A percentile compares a stretch with the other conserved stretches of the same genome.
These are phyloP conservation scores for Cladopsammia gracilis DNA, from an alignment of 64 coral and sea anemone genomes.

Conservation along the genomic window DNA sequence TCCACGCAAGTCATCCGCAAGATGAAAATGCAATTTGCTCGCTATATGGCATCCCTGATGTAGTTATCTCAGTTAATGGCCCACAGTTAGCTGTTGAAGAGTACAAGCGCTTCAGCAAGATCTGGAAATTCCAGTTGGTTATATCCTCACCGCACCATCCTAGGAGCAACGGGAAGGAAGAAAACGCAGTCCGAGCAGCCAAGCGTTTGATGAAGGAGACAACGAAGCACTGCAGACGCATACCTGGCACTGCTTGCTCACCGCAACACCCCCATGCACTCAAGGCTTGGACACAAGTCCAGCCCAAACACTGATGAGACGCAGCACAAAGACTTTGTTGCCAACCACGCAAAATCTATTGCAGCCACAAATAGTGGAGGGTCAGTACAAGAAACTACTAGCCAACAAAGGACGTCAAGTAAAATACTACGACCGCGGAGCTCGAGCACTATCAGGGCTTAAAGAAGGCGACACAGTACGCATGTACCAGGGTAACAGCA, in stretches of 20 bases:
- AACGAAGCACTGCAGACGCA: background rate
- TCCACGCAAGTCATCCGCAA: no score
- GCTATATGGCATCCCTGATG: no score
- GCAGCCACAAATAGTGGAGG: background rate
- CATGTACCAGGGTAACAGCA: no score
- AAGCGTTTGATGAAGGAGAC: background rate
- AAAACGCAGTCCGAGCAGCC: no score
- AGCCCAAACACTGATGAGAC: background rate
- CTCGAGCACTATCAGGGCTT: background rate
- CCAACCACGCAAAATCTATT: background rate
- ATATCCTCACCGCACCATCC: no score
- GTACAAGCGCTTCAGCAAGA: no score
- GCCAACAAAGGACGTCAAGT: background rate
- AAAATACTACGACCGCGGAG: background rate
- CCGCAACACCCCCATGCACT: background rate
- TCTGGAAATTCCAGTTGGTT: no score
- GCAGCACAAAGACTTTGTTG: background rate
- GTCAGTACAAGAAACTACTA: background rate
- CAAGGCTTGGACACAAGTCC: constrained; percentile 10
- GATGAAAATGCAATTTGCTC: no score
- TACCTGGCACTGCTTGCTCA: background rate
- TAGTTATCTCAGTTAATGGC: no score
- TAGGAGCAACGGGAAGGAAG: no score
- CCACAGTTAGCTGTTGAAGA: no score
- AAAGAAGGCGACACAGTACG: background rate